Base-by-base conservation (phyloP, 2,113 vertebrate genomes). In the Alaudala cheleensis region DNA sequence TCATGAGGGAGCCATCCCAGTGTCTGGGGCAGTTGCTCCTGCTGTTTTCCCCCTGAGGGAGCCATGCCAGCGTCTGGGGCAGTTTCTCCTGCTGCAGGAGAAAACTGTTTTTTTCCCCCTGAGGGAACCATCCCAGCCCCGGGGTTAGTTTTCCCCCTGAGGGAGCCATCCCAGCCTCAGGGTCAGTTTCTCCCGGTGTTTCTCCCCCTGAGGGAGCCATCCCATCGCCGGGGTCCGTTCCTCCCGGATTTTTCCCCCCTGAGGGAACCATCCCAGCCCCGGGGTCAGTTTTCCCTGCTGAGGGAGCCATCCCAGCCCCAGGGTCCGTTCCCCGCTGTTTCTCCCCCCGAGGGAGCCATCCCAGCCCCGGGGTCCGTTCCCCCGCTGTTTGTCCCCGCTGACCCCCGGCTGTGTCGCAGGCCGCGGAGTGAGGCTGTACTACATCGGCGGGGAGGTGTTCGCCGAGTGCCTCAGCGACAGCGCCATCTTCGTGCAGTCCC, bases 381-480 rank as follows among this genome's bases (percentile, higher is more conserved):
- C 66, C 12, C 33, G 34, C 16, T 13, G 33, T 12, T 24, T 18
- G 6, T 34, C 26, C n/a, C 20, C 65, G 24, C 80, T 72, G 57
- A 72, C 6, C 8, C 12, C 45, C 1, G 5, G 14, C 28, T 33
- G n/a, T 56, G 50, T 49, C 13, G 3, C 80, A 99, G 99, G 99
- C 53, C 97, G 99, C 87, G 99, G 99, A 7, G 99, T 99, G 22
- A 98, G 99, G 81, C 98, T 99, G 76, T 99, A 99, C 97, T 99
- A 99, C 98, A 99, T 99, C 1, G 99, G 99, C 7, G 99, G 99
- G 11, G 99, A 99, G 97, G 99, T 99, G 96, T 99, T 99, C 94
- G 99, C 99, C 0, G 99, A 99, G 97, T 99, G 99, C 97, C 99
- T 99, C 81, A 99, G 99, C 10, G 99, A 99, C 98, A 99, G 99